Evolutionary conservation across 2,797 vertebrate genomes (phyloP).

Genomic region (Ispidina lecontei): DNA sequence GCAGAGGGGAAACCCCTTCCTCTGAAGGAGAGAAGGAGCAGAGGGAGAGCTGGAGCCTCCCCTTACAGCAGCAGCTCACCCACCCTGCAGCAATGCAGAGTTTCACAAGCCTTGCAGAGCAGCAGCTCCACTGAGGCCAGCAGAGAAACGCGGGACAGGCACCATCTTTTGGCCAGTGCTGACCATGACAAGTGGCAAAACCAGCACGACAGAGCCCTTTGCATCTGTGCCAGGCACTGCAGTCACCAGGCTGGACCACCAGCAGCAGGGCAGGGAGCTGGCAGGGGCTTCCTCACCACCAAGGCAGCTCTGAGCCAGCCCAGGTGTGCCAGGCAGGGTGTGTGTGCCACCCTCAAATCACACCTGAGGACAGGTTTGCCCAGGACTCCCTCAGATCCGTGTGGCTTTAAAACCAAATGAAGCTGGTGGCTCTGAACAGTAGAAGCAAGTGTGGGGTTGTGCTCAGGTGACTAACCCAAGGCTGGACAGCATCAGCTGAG

Average conservation of each 20-base stretch:
- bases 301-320: not conserved
- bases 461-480: not conserved
- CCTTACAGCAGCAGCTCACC: not conserved
- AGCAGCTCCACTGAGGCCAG: not conserved
- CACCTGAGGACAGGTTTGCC: fast-evolving
- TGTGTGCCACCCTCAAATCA: not conserved
- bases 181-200: slow-evolving; percentile 39
- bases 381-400: not conserved
- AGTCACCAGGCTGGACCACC: not conserved
- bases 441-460: not conserved
- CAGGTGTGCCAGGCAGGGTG: fast-evolving
- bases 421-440: not conserved
- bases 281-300: not conserved
- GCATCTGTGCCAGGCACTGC: not conserved
- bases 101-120: not conserved
- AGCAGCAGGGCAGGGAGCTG: not conserved
- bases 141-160: slow-evolving; percentile 5
- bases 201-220: not conserved
- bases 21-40: fast-evolving
- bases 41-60: not conserved
- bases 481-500: not conserved
- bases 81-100: not conserved
- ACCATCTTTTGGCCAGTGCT: slow-evolving; percentile 52
- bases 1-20: not conserved
- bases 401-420: not conserved